These are phyloP conservation scores for Parauchenoglanis punctatus DNA, from an alignment of 2,797 vertebrate genomes.

Conservation along the genomic window DNA sequence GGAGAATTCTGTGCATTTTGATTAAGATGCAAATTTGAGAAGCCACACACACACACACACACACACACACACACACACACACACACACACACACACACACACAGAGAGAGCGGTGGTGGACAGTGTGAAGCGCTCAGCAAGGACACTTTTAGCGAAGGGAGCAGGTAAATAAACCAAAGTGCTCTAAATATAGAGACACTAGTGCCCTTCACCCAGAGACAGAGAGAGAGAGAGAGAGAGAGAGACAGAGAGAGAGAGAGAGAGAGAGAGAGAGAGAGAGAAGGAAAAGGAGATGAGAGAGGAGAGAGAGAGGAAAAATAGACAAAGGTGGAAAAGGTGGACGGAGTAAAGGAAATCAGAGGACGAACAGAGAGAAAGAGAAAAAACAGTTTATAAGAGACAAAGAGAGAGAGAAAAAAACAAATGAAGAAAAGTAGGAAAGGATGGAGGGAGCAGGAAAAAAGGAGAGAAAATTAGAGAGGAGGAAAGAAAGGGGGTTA, in stretches of 20 bases:
- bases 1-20: slow-evolving; percentile 17
- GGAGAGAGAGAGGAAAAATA: no score
- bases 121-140: slow-evolving; percentile 70
- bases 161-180: slow-evolving; percentile 72
- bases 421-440: neutral
- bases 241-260: slow-evolving; percentile 18
- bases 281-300: no score
- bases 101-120: slow-evolving; percentile 37
- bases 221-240: slow-evolving; percentile 26
- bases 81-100: slow-evolving; percentile 29
- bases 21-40: slow-evolving; percentile 21
- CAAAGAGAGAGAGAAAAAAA: neutral
- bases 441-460: neutral
- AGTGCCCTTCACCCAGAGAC: slow-evolving; percentile 44
- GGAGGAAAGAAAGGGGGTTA: neutral
- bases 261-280: neutral
- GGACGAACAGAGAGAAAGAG: no score
- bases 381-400: neutral
- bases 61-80: neutral
- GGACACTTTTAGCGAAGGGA: slow-evolving; percentile 76
- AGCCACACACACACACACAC: neutral
- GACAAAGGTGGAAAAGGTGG: no score
- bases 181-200: slow-evolving; percentile 69
- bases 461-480: neutral
- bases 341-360: neutral